Evolutionary conservation across 2,113 vertebrate species (phyloP), one percentile per base, ranked within the genome.

Genomic region (Etia nguti): DNA sequence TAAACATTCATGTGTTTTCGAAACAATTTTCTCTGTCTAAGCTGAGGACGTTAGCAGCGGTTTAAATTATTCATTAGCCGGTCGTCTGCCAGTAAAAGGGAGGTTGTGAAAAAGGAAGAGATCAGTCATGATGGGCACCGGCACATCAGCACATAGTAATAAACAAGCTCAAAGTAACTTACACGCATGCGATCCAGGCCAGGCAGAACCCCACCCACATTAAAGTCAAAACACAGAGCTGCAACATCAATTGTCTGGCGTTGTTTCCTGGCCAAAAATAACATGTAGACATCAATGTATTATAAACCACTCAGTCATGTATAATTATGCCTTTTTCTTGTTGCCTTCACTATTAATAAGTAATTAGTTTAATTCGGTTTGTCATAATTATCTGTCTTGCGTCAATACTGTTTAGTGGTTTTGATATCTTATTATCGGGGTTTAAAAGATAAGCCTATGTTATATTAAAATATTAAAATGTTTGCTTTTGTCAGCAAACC

Each of bases 1-100:
- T 94, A 96, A 96, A 96, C 93, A 96, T 96, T 96, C 89, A 95
- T 95, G 93, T 79, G 88, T 91, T 94, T 92, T 93, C 88, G 88
- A 94, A 94, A 95, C 95, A 95, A 92, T 94, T 96, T 94, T 95
- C 94, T 93, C 92, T 86, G 91, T 96, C 94, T 96, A 95, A 95
- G 95, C 95, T 94, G 91, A 93, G 92, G 93, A 91, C 56, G 93
- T 93, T 92, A 92, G 92, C 90, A 70, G 81, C 54, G 5, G 55
- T 16, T 56, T 96, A 85, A 95, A 96, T 96, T 93, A 96, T 96
- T 95, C 92, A 95, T 92, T 59, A 85, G 90, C 91, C 83, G 82
- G 83, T 91, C 89, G 83, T 92, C 92, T 91, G 85, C 85, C 85
- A 81, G 84, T 87, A 92, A 90, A 93, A 88, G 87, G 81, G 75